These are phyloP conservation scores for Brachynemurus nebulosus DNA, from an alignment of 2,888 invertebrate species.

Conservation along the genomic window DNA sequence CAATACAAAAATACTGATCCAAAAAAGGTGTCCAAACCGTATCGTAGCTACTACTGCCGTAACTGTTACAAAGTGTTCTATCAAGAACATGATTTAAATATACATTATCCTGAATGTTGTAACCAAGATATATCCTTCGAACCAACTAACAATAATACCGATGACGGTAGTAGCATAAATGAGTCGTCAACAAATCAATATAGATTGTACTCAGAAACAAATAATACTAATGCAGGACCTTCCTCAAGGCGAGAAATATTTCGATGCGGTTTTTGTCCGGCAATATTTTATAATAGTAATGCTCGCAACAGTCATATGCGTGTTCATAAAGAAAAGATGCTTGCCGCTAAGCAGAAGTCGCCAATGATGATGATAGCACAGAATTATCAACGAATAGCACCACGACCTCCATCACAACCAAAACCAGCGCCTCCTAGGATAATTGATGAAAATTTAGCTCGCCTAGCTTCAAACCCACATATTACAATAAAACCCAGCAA, in stretches of 20 bases:
- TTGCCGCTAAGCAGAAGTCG: not conserved
- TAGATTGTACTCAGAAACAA: no score
- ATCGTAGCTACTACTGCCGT: slow-evolving; percentile 6
- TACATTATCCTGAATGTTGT: slow-evolving; percentile 3
- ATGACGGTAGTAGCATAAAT: no score
- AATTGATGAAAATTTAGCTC: slow-evolving; percentile 7
- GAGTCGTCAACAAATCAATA: no score
- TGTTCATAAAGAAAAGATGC: slow-evolving; percentile 2
- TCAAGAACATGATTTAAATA: not conserved
- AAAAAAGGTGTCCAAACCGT: not conserved
- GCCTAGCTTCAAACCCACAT: slow-evolving; percentile 5
- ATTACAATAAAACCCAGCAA: slow-evolving; percentile 7
- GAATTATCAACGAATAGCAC: not conserved
- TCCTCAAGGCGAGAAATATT: not conserved
- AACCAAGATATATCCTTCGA: not conserved
- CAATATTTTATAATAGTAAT: slow-evolving; percentile 1
- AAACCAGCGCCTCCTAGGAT: not conserved
- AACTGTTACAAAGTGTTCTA: slow-evolving; percentile 8
- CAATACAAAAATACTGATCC: not conserved
- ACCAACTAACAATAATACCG: no score
- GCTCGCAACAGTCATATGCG: slow-evolving; percentile 10
- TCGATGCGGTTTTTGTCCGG: not conserved
- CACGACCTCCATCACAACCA: not conserved
- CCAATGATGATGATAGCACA: not conserved
- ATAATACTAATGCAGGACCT: not conserved